phyloP scores from a whole-genome alignment of 2,113 vertebrate species.

The Coreoperca whiteheadi region DNA sequence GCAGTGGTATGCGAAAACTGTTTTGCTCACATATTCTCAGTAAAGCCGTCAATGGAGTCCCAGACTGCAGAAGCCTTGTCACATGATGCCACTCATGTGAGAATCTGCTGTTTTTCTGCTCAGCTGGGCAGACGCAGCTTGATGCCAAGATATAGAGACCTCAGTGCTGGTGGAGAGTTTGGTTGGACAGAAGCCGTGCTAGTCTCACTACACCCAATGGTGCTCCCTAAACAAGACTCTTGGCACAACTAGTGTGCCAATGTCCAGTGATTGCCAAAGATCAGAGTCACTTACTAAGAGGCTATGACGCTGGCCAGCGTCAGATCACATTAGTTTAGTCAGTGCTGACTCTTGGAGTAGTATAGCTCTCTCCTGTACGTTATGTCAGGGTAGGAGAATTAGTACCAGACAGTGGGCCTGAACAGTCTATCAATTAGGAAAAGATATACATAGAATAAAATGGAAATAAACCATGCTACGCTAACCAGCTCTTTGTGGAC shows the following conservation, averaged over 20 bases:
- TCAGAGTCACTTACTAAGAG: conserved; percentile 54
- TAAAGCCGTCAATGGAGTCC: conserved; percentile 51
- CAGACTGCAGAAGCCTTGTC: conserved; percentile 74
- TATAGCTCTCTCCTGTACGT: conserved; percentile 15
- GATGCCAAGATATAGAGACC: conserved; percentile 41
- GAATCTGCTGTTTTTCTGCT: conserved; percentile 84
- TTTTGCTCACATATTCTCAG: conserved; percentile 52
- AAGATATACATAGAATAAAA: neutral
- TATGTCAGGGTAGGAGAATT: neutral
- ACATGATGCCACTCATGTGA: conserved; percentile 86
- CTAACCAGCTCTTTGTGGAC: neutral
- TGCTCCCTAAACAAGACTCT: neutral
- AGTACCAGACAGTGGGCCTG: neutral
- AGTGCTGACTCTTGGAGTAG: conserved; percentile 13
- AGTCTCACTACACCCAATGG: neutral
- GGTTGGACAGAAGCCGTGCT: neutral
- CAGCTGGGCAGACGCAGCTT: conserved; percentile 75
- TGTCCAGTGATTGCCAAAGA: conserved; percentile 26
- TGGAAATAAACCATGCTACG: neutral
- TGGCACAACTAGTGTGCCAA: conserved; percentile 16
- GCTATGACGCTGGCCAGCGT: conserved; percentile 44
- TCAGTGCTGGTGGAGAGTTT: conserved; percentile 15
- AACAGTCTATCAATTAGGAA: neutral
- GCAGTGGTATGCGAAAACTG: conserved; percentile 43
- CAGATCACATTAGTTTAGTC: conserved; percentile 66